Evolutionary conservation across 23 tunicate genomes (phyloP).

Genomic region (Corella eumyota): DNA sequence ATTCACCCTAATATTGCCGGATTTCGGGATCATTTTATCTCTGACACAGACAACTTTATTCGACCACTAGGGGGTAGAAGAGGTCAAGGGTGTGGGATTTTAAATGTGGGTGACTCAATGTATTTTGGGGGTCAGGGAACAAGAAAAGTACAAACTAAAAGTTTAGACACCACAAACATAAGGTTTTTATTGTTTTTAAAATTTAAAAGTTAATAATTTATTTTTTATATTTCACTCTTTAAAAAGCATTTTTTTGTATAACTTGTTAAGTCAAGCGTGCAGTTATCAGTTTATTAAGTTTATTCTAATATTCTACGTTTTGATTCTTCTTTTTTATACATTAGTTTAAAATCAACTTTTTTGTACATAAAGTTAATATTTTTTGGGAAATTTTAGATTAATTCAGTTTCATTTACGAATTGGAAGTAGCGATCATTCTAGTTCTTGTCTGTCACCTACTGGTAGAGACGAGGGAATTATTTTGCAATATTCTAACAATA

Average conservation of each 20-base stretch:
- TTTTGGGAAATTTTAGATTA: no score
- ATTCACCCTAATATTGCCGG: not conserved
- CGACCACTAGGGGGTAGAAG: slow-evolving; percentile 27
- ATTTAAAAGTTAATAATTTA: not conserved
- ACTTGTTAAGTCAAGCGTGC: no score
- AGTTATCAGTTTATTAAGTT: no score
- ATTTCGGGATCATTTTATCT: slow-evolving; percentile 46
- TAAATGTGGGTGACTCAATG: slow-evolving; percentile 24
- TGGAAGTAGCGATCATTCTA: slow-evolving; percentile 5
- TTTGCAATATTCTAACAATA: slow-evolving; percentile 66
- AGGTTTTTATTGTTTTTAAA: slow-evolving; percentile 24
- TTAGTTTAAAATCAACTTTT: no score
- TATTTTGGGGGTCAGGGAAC: slow-evolving; percentile 43
- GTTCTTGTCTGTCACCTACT: slow-evolving; percentile 13
- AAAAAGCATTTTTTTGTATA: not conserved
- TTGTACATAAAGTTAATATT: no score
- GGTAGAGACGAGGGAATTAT: slow-evolving; percentile 43
- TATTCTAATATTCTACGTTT: no score
- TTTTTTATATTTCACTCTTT: not conserved
- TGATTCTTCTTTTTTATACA: no score
- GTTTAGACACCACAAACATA: slow-evolving; percentile 28
- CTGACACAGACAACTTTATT: slow-evolving; percentile 15
- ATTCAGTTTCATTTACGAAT: slow-evolving; percentile 50
- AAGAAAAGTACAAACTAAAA: slow-evolving; percentile 30
- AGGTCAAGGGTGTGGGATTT: slow-evolving; percentile 18